Evolutionary conservation across 2,797 vertebrate genomes (phyloP).

Genomic region (Sus cebifrons): DNA sequence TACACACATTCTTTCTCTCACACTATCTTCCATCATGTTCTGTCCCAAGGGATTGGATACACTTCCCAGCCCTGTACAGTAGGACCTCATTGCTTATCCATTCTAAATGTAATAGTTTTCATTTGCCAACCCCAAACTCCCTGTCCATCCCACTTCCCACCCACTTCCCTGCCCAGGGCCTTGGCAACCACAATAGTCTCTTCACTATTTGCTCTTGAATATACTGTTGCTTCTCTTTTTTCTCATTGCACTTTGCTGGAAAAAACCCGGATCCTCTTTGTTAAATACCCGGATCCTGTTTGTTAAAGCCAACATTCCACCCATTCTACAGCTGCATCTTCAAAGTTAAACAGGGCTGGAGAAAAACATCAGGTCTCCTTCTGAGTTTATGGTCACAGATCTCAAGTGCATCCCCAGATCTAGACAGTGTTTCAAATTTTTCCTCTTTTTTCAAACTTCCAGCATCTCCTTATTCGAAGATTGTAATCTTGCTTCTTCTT

Average conservation of each 20-base stretch:
- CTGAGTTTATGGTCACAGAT: neutral
- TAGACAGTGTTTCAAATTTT: neutral
- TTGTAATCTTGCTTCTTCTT: slow-evolving; percentile 1
- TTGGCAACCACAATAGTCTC: neutral
- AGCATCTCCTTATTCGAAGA: neutral
- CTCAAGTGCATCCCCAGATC: neutral
- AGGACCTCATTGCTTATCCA: too few species aligned
- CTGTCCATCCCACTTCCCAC: too few species aligned
- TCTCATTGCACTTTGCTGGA: neutral
- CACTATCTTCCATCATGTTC: too few species aligned
- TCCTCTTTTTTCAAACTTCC: neutral
- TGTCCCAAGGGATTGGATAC: too few species aligned
- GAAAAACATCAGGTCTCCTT: neutral
- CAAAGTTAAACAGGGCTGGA: neutral
- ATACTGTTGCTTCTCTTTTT: neutral
- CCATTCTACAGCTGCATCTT: neutral
- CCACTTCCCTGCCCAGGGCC: too few species aligned
- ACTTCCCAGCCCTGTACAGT: too few species aligned
- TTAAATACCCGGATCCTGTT: neutral
- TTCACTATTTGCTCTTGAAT: neutral
- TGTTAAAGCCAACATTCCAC: neutral
- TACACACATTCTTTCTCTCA: too few species aligned
- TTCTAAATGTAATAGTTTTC: too few species aligned
- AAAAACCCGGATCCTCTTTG: neutral
- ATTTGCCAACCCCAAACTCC: too few species aligned